Conservation (phyloP, 2,888 invertebrate species). For the Corythucha ciliata region DNA sequence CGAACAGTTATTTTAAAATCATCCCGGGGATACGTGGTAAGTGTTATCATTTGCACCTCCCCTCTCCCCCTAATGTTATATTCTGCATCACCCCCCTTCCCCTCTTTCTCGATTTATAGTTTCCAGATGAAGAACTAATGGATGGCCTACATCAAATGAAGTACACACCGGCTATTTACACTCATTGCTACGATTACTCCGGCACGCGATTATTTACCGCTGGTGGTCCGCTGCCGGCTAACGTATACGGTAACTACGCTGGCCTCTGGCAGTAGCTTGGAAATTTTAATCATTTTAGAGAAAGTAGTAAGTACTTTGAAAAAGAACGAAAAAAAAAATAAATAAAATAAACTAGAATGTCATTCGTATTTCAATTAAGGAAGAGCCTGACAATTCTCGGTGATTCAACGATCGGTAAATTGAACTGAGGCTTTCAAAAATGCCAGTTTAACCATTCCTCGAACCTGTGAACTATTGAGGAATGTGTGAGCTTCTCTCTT, state of each 20-base stretch:
- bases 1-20: conserved; percentile 79
- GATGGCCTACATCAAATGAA: conserved; percentile 70
- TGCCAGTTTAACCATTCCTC: no score
- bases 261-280: conserved; percentile 66
- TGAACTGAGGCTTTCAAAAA: no score
- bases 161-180: conserved; percentile 89
- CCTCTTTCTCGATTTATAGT: conserved; percentile 49
- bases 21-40: conserved; percentile 80
- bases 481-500: no score
- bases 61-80: not conserved
- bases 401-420: no score
- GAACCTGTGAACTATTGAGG: no score
- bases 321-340: no score
- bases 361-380: no score
- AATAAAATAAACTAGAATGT: no score
- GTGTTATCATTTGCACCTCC: conserved; percentile 39
- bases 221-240: conserved; percentile 87
- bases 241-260: conserved; percentile 87
- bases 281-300: no score
- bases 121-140: conserved; percentile 72
- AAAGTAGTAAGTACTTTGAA: no score
- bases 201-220: conserved; percentile 89
- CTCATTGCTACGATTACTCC: conserved; percentile 88
- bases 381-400: no score
- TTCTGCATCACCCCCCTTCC: no score